Base-by-base conservation (phyloP, 2,888 invertebrate species). In the Tholera decimalis region DNA sequence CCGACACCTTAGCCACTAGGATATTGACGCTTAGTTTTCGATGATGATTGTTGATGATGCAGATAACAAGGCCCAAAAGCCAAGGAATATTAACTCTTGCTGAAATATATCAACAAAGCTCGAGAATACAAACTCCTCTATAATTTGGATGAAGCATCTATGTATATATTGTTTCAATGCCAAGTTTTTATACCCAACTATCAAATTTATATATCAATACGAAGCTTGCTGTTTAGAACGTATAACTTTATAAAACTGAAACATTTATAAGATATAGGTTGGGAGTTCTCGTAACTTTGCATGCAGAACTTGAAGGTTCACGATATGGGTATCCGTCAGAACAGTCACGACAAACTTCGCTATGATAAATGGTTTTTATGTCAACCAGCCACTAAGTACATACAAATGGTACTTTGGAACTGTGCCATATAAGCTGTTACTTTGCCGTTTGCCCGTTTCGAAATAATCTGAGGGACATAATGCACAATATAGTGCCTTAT, bases 311-410 rank as follows among this genome's bases (percentile, higher is more conserved):
- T 51, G 35, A 56, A 44, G 37, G 33, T 50, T 43, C 47, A 44
- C 50, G 55, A 60, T 60, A 58, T 46, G 61, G 58, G 30, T 47
- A 55, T 35, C 30, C 43, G 37, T 62, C 55, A 57, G 24, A 64
- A 24, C 49, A 68, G 60, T 53, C 56, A 61, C 49, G 53, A 43
- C 60, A 62, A 59, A 49, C 60, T 59, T 62, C 33, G 50, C 51
- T 46, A 35, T 76, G 68, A 79, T 65, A 66, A 69, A 78, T 73
- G 35, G 60, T 41, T 46, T 35, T 39, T 33, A 60, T 61, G 54
- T 66, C 51, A 76, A n/a, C 47, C 30, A 69, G 39, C 44, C 54
- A 57, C 47, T 47, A 28, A 47, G 6, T 28, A 28, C 60, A 58
- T 73, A 68, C 57, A 66, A 61, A 72, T 73, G 51, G 46, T 47